phyloP scores from a whole-genome alignment of 2,113 vertebrate species.

The Perognathus longimembris region DNA sequence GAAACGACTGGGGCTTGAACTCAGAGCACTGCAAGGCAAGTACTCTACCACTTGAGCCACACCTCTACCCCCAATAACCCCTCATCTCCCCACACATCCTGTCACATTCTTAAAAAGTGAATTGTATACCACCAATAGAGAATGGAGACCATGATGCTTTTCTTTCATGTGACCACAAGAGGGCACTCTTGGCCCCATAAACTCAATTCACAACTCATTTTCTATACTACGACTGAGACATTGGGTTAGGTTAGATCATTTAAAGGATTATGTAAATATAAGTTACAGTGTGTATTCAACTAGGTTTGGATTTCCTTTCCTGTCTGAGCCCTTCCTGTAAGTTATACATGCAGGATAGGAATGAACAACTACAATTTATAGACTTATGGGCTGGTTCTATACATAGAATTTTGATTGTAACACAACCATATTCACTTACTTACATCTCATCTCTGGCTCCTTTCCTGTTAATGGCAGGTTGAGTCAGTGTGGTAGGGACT shows the following conservation, averaged over 20 bases:
- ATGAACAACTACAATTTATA: neutral
- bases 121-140: too few species aligned
- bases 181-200: conserved; percentile 68
- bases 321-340: neutral
- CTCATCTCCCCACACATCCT: too few species aligned
- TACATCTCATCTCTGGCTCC: neutral
- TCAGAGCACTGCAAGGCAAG: too few species aligned
- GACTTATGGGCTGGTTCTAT: neutral
- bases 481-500: accelerated
- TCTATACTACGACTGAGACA: neutral
- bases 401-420: neutral
- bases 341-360: neutral
- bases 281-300: too few species aligned
- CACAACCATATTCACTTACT: accelerated
- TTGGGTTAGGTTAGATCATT: neutral
- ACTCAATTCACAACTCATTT: neutral
- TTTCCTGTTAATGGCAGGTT: too few species aligned
- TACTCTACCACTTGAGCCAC: too few species aligned
- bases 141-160: neutral
- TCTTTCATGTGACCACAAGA: conserved; percentile 80
- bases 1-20: too few species aligned
- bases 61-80: neutral
- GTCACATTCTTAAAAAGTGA: too few species aligned
- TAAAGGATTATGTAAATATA: neutral
- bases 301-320: neutral